These are phyloP conservation scores for Bombus superbus DNA, from an alignment of 1,140 invertebrate species.

Conservation along the genomic window DNA sequence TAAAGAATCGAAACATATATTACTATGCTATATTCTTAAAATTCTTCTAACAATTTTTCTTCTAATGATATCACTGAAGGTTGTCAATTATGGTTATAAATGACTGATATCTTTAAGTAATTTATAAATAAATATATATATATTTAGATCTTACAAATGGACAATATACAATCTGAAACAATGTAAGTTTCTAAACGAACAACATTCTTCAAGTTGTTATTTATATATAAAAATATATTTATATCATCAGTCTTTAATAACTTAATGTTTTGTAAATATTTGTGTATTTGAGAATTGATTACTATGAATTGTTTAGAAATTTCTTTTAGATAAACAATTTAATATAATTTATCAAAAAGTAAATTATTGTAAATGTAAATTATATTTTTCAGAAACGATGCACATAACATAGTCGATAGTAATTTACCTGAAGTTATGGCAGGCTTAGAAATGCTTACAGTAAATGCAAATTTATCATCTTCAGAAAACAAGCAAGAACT, in stretches of 20 bases:
- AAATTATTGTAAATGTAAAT: background rate
- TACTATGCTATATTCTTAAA: background rate
- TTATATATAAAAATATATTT: background rate
- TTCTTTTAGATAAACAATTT: background rate
- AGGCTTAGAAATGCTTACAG: slow-evolving; percentile 75
- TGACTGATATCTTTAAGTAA: slow-evolving; percentile 2
- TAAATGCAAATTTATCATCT: slow-evolving; percentile 58
- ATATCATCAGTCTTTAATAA: background rate
- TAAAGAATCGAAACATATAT: background rate
- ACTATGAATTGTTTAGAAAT: background rate
- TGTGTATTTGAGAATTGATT: background rate
- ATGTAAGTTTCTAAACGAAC: background rate
- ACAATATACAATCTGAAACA: slow-evolving; percentile 34
- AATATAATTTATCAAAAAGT: background rate
- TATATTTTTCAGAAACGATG: slow-evolving; percentile 47
- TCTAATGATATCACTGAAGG: background rate
- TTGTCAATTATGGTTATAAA: background rate
- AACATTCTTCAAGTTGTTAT: background rate
- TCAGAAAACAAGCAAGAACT: slow-evolving; percentile 39
- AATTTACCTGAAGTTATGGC: slow-evolving; percentile 76
- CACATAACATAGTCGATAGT: slow-evolving; percentile 46
- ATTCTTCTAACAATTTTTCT: background rate
- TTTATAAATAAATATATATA: background rate
- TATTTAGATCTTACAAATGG: slow-evolving; percentile 45
- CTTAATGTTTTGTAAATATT: background rate